These are phyloP conservation scores for Spizella passerina DNA, from an alignment of 2,797 vertebrate genomes.

Conservation along the genomic window DNA sequence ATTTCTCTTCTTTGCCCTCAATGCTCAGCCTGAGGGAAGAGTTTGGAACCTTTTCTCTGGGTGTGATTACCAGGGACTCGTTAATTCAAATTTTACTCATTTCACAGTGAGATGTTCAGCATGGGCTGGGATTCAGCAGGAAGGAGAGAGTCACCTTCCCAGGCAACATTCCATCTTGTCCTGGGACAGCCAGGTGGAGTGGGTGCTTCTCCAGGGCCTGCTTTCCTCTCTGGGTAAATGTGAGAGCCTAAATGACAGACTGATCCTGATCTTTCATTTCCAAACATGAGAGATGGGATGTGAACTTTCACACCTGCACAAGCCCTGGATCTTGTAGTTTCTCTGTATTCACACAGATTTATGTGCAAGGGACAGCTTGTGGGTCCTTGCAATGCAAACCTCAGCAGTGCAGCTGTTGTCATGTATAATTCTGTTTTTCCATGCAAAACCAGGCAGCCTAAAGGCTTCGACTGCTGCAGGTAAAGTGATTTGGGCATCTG, in stretches of 20 bases:
- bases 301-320: neutral
- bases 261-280: neutral
- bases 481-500: neutral
- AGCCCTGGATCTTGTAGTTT: fast-evolving
- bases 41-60: neutral
- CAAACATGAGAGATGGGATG: neutral
- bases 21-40: neutral
- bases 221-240: neutral
- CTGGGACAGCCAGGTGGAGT: neutral
- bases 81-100: neutral
- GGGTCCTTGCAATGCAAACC: neutral
- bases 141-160: neutral
- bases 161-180: neutral
- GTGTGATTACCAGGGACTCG: neutral
- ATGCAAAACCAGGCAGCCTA: neutral
- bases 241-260: neutral
- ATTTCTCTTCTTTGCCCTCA: neutral
- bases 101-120: neutral
- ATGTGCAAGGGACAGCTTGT: neutral
- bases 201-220: neutral
- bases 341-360: neutral
- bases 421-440: neutral
- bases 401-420: fast-evolving
- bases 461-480: neutral
- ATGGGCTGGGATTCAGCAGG: neutral